Conservation (phyloP, 2,113 vertebrate genomes). For the Corythornis vintsioides region DNA sequence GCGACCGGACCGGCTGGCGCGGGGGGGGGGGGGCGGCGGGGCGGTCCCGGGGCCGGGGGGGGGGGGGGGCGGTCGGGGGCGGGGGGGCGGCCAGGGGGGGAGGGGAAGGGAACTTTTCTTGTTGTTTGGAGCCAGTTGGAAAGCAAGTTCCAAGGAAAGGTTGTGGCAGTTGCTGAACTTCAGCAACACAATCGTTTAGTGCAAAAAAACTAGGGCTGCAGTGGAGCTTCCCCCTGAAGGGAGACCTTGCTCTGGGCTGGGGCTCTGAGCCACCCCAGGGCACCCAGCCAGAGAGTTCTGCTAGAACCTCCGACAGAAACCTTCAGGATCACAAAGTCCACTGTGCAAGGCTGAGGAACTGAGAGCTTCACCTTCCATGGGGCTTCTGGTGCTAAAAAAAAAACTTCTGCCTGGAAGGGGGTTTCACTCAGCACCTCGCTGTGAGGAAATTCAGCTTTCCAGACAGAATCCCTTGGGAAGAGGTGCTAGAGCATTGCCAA, state of each 20-base stretch:
- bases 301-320: not conserved
- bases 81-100: not conserved
- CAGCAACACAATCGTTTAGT: not conserved
- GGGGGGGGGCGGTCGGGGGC: too few relatives aligned
- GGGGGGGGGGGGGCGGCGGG: too few relatives aligned
- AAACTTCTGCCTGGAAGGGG: not conserved
- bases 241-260: not conserved
- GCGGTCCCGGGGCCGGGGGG: too few relatives aligned
- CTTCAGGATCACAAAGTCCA: not conserved
- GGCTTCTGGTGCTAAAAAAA: not conserved
- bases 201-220: not conserved
- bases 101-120: not conserved
- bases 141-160: not conserved
- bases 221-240: not conserved
- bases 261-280: not conserved
- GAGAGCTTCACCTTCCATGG: not conserved
- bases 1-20: too few relatives aligned
- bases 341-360: not conserved
- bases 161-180: not conserved
- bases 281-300: not conserved
- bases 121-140: not conserved
- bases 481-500: constrained; percentile 2
- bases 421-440: not conserved
- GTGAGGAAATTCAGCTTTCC: not conserved
- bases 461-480: not conserved